Percentiles rank a stretch among this genome's conserved stretches.
Conservation (phyloP, 1,140 invertebrate genomes). For the Drosophila orena region DNA sequence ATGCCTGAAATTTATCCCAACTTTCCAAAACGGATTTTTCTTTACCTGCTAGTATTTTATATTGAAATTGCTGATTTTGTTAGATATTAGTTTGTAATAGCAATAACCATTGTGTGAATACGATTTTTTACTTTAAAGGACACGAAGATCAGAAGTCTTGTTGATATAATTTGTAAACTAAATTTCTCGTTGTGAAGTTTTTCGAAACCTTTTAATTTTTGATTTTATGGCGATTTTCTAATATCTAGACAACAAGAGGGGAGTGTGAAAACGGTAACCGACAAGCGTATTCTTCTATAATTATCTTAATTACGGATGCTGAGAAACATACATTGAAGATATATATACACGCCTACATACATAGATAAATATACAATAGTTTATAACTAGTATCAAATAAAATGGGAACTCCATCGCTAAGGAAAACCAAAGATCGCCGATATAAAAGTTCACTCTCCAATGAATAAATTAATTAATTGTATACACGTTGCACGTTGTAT, state of each 20-base stretch:
- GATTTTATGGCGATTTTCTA: conserved; percentile 10
- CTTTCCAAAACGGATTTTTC: no score
- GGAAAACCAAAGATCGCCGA: conserved; percentile 8
- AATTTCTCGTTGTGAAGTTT: background rate
- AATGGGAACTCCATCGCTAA: conserved; percentile 25
- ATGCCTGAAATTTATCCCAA: background rate
- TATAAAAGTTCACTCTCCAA: conserved; percentile 15
- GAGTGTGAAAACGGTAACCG: conserved; percentile 5
- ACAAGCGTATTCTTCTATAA: conserved; percentile 17
- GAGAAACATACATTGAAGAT: conserved; percentile 8
- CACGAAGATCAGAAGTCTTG: no score
- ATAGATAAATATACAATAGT: conserved; percentile 40
- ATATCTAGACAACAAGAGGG: background rate
- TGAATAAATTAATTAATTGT: conserved; percentile 4
- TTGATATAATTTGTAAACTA: background rate
- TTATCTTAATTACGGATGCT: conserved; percentile 13
- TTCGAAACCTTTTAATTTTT: background rate
- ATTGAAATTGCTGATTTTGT: no score
- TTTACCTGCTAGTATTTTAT: no score
- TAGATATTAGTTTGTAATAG: no score
- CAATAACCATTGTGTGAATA: background rate
- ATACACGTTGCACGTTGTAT: conserved; percentile 4
- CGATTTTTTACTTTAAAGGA: no score
- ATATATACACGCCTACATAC: conserved; percentile 19
- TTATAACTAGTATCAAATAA: conserved; percentile 43